Conservation (phyloP, 2,113 vertebrate species). For the Siniperca knerii region DNA sequence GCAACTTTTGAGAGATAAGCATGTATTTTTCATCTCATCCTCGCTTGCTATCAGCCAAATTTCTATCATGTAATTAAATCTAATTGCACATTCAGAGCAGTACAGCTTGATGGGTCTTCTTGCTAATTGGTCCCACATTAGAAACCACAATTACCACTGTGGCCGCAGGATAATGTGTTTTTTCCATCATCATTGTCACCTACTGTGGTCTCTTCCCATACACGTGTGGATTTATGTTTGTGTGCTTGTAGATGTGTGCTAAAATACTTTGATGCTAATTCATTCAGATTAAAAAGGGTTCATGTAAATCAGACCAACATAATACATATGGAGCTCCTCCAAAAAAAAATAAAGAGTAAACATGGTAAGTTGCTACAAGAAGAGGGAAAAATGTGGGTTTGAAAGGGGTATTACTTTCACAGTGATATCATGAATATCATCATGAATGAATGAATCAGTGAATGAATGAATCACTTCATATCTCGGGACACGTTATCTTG, state of each 20-base stretch:
- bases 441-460: background rate
- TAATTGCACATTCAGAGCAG: constrained; percentile 60
- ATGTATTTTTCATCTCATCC: constrained; percentile 4
- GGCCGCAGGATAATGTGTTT: constrained; percentile 54
- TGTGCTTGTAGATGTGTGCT: background rate
- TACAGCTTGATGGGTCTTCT: constrained; percentile 50
- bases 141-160: constrained; percentile 65
- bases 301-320: constrained; percentile 19
- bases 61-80: constrained; percentile 70
- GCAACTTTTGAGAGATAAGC: constrained; percentile 13
- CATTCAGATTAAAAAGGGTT: constrained; percentile 22
- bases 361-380: background rate
- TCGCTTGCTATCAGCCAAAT: constrained; percentile 21
- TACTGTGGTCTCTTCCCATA: background rate
- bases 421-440: background rate
- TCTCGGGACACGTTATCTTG: background rate
- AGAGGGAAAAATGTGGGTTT: background rate
- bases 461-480: background rate
- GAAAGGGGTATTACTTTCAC: background rate
- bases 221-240: background rate
- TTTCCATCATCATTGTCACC: constrained; percentile 38
- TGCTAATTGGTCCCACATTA: constrained; percentile 73
- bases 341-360: background rate
- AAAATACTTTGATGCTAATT: constrained; percentile 7
- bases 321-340: background rate